Evolutionary conservation across 2,888 invertebrate species (phyloP).

Genomic region (Thumatha senex): DNA sequence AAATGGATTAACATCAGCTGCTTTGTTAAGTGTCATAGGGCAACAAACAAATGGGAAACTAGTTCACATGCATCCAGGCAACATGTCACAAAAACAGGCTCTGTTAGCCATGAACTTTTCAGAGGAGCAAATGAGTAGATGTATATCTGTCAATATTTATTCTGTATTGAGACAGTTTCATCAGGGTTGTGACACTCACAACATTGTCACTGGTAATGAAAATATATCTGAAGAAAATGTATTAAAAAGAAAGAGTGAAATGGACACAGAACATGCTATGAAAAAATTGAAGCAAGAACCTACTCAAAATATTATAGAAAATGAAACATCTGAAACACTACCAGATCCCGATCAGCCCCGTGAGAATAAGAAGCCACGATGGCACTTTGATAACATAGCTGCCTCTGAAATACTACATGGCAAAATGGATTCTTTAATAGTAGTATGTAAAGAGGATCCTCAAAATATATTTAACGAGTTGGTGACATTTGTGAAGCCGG

Average conservation of each 20-base stretch:
- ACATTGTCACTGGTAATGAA: conserved; percentile 27
- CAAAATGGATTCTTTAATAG: conserved; percentile 89
- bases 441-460: conserved; percentile 94
- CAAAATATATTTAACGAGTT: conserved; percentile 89
- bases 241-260: conserved; percentile 56
- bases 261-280: conserved; percentile 41
- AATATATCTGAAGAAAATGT: conserved; percentile 36
- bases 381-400: conserved; percentile 87
- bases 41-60: conserved; percentile 85
- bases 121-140: conserved; percentile 86
- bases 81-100: conserved; percentile 90
- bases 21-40: conserved; percentile 91
- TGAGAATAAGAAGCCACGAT: conserved; percentile 83
- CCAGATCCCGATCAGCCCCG: conserved; percentile 13
- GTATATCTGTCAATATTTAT: conserved; percentile 90
- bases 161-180: conserved; percentile 88
- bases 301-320: conserved; percentile 14
- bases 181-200: conserved; percentile 80
- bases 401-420: conserved; percentile 85
- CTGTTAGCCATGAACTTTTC: conserved; percentile 92
- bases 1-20: conserved; percentile 92
- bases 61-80: conserved; percentile 91
- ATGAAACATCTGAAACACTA: neutral
- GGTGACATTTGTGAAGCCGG: conserved; percentile 89
- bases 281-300: conserved; percentile 55